phyloP scores from a whole-genome alignment of 2,888 invertebrate genomes.

The Agrilus biguttatus region DNA sequence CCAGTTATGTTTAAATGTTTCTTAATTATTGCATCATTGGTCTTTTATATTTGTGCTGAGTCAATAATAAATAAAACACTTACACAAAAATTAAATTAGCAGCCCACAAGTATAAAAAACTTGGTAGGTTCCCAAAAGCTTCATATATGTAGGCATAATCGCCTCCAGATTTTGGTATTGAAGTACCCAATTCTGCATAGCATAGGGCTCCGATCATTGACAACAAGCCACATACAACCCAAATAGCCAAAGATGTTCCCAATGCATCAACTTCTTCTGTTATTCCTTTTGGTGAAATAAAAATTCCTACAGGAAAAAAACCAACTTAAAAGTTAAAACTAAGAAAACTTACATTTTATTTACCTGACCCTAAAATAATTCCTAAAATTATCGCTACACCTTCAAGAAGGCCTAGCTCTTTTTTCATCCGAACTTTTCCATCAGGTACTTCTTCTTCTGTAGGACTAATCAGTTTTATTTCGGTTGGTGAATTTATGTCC shows the following conservation, averaged over 20 bases:
- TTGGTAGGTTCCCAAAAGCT: constrained; percentile 81
- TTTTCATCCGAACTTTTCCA: constrained; percentile 65
- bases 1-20: neutral
- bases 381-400: constrained; percentile 90
- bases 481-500: constrained; percentile 26
- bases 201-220: constrained; percentile 91
- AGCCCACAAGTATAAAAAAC: constrained; percentile 93
- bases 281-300: constrained; percentile 91
- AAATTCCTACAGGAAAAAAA: constrained; percentile 54
- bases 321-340: constrained; percentile 1
- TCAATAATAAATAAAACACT: constrained; percentile 29
- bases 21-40: neutral
- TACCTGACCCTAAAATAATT: constrained; percentile 84
- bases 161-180: constrained; percentile 86
- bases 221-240: constrained; percentile 76
- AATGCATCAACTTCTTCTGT: constrained; percentile 80
- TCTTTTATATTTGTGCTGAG: neutral
- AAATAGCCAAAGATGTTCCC: constrained; percentile 74
- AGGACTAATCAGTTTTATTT: constrained; percentile 27
- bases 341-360: constrained; percentile 5
- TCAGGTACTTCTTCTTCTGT: constrained; percentile 10
- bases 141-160: constrained; percentile 94
- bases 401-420: constrained; percentile 77
- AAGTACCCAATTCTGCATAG: constrained; percentile 86
- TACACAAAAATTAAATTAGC: constrained; percentile 94